Base-by-base conservation (phyloP, 2,888 invertebrate species). In the Yponomeuta cagnagella region DNA sequence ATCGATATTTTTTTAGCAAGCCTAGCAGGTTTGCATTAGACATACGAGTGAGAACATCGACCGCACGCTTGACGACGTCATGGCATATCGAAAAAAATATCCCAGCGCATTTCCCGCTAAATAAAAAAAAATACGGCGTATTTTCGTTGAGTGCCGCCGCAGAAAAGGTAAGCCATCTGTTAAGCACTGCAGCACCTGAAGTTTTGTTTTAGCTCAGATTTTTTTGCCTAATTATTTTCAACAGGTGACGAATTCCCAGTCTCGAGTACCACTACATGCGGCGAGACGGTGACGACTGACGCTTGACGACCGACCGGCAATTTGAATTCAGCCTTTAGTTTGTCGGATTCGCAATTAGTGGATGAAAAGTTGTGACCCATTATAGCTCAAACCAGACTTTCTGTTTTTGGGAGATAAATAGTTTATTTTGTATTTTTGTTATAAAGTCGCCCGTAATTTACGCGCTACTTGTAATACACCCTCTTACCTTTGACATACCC, bases 151-250 rank as follows among this genome's bases (percentile, higher is more conserved):
- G 52, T 58, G 52, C 52, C 15, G 52, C 52, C 52, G 52, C 52
- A 58, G 52, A 58, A 58, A 58, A 68, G 64, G 85, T 82, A 80
- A 77, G 82, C 82, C 80, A 80, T 83, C 81, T 83, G 85, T 84
- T 78, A 82, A 85, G 84, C 81, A 79, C 80, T 79, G 79, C 85
- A 82, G 84, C 89, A 87, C 87, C 87, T 83, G 85, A 75, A 84
- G 87, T 91, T 90, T 91, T 92, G 89, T 91, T 90, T 88, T 88
- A 81, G 80, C 84, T 80, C 84, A 78, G 86, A 87, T 88, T 91
- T 92, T 92, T 93, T 92, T 92, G 91, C 90, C 92, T 93, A 92
- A 92, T 93, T 93, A 93, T 92, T 92, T 92, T 89, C 86, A 90
- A 90, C 91, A 91, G 91, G 91, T 91, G 91, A 91, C 91, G 91